These are phyloP conservation scores for Lasioglossum baleicum DNA, from an alignment of 1,140 invertebrate species.

Conservation along the genomic window DNA sequence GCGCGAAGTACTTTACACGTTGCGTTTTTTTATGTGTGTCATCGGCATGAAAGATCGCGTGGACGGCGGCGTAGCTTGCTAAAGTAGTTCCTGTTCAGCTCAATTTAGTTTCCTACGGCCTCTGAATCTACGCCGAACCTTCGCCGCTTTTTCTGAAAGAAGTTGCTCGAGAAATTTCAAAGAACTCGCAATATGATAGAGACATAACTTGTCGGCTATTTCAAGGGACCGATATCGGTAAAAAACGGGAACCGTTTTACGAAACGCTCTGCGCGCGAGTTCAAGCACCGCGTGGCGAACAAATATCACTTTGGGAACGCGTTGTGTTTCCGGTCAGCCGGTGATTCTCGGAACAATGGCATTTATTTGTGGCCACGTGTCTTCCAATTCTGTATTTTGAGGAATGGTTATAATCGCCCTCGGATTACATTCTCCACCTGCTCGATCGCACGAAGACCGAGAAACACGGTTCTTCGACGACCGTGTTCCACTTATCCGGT, in stretches of 20 bases:
- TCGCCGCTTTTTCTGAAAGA: too few species aligned
- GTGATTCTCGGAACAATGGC: background rate
- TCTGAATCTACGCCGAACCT: background rate
- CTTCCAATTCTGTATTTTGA: background rate
- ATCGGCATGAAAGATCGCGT: conserved; percentile 3
- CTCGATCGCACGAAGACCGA: background rate
- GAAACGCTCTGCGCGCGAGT: too few species aligned
- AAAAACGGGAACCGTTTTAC: too few species aligned
- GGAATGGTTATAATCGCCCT: background rate
- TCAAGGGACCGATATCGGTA: too few species aligned
- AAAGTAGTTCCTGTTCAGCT: background rate
- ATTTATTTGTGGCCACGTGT: background rate
- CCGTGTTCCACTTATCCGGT: background rate
- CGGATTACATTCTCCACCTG: conserved; percentile 11
- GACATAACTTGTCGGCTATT: too few species aligned
- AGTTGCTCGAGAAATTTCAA: too few species aligned
- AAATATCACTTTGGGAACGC: background rate
- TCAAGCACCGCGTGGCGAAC: too few species aligned
- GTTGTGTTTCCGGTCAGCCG: background rate
- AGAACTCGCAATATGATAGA: too few species aligned
- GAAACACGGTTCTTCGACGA: background rate
- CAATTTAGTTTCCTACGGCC: background rate
- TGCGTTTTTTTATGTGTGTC: conserved; percentile 13
- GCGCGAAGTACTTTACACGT: conserved; percentile 15
- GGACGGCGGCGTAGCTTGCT: background rate